A percentile compares a stretch with the other conserved stretches of the same genome.
Conservation (phyloP, 2,797 vertebrate species). For the Taenioides sp. region DNA sequence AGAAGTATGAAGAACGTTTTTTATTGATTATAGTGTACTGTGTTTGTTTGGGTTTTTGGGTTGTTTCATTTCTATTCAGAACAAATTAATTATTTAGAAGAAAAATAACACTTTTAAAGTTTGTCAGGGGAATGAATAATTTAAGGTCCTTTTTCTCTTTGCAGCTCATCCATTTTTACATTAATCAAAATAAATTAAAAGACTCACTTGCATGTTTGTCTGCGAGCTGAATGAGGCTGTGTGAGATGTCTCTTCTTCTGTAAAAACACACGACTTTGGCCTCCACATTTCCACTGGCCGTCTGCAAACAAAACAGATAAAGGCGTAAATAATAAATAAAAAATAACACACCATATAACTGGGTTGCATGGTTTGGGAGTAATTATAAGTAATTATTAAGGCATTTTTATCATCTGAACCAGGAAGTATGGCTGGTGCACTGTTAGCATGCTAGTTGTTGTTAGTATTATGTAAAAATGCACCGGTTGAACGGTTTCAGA, state of each 20-base stretch:
- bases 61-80: not conserved
- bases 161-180: not conserved
- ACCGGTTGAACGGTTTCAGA: too few relatives aligned
- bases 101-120: not conserved
- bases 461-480: too few relatives aligned
- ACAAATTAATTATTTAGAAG: not conserved
- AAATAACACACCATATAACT: not conserved
- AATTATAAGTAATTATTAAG: not conserved
- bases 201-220: constrained; percentile 98
- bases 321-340: constrained; percentile 2
- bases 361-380: too few relatives aligned
- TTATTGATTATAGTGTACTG: too few relatives aligned
- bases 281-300: constrained; percentile 95
- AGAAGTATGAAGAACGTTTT: too few relatives aligned
- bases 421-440: too few relatives aligned
- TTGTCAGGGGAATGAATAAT: not conserved
- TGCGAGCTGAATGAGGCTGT: constrained; percentile 96
- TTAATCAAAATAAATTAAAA: not conserved
- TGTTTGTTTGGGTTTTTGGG: not conserved
- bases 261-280: constrained; percentile 99
- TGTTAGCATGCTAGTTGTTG: too few relatives aligned
- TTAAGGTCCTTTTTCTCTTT: not conserved
- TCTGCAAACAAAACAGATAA: constrained; percentile 78
- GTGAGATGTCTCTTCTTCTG: constrained; percentile 95
- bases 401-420: too few relatives aligned